These are phyloP conservation scores for Sarcophaga bullata DNA, from an alignment of 1,140 invertebrate species.

Conservation along the genomic window DNA sequence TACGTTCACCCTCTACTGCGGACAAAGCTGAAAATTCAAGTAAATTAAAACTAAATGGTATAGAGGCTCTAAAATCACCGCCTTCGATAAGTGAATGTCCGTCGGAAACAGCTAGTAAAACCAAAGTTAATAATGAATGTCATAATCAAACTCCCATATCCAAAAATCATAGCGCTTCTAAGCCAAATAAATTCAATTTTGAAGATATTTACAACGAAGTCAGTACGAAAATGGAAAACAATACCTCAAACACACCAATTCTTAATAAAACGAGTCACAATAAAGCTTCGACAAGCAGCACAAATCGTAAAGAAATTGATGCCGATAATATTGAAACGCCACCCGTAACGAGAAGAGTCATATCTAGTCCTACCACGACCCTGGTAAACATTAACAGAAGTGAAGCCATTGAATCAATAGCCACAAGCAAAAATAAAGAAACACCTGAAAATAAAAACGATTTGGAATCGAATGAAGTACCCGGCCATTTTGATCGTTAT, in stretches of 20 bases:
- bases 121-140: slow-evolving; percentile 44
- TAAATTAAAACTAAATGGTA: not conserved
- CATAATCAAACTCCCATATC: slow-evolving; percentile 11
- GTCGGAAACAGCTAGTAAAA: slow-evolving; percentile 35
- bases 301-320: slow-evolving; percentile 85
- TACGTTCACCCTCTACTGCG: slow-evolving; percentile 67
- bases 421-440: not conserved
- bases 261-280: slow-evolving; percentile 52
- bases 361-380: slow-evolving; percentile 53
- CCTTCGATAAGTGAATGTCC: not conserved
- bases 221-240: slow-evolving; percentile 46
- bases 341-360: slow-evolving; percentile 76
- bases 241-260: slow-evolving; percentile 35
- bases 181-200: slow-evolving; percentile 42
- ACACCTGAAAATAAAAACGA: slow-evolving; percentile 1
- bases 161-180: slow-evolving; percentile 14
- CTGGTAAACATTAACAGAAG: slow-evolving; percentile 57
- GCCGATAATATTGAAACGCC: slow-evolving; percentile 92
- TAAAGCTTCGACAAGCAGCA: slow-evolving; percentile 56
- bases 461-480: slow-evolving; percentile 63
- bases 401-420: not conserved
- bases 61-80: slow-evolving; percentile 10
- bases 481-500: slow-evolving; percentile 86
- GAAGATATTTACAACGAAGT: slow-evolving; percentile 32
- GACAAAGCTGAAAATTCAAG: slow-evolving; percentile 38